These are phyloP conservation scores for Pampusana beccarii DNA, from an alignment of 2,113 vertebrate genomes.

Conservation along the genomic window DNA sequence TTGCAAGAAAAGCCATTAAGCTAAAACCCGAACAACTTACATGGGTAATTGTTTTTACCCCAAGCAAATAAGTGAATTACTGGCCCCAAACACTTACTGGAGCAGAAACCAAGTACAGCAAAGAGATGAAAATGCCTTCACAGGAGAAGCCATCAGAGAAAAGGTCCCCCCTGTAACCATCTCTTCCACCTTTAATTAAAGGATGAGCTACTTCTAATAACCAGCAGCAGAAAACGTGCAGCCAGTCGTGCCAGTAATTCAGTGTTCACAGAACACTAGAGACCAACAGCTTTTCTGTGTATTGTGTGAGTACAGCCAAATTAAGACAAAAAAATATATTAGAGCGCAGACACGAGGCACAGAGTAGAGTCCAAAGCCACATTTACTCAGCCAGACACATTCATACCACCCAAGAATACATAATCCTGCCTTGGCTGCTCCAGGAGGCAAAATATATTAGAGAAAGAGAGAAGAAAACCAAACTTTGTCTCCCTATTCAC, in stretches of 20 bases:
- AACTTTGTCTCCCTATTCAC: background rate
- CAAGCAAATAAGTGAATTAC: background rate
- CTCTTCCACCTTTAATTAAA: background rate
- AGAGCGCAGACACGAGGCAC: background rate
- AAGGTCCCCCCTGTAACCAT: background rate
- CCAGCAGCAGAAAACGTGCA: background rate
- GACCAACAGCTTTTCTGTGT: background rate
- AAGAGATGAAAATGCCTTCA: background rate
- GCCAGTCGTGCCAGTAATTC: background rate
- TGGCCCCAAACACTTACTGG: background rate
- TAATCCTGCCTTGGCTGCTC: background rate
- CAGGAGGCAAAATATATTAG: background rate
- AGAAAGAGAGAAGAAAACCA: background rate
- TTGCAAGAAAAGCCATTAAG: background rate
- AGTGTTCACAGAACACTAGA: background rate
- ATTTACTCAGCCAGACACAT: background rate
- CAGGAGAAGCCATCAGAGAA: background rate
- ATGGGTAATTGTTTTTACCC: background rate
- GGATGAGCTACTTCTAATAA: background rate
- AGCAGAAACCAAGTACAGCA: background rate
- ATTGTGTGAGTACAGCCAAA: background rate
- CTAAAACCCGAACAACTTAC: background rate
- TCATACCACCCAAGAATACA: background rate
- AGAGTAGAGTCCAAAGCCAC: background rate
- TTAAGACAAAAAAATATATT: background rate